Evolutionary conservation across 2,797 vertebrate genomes (phyloP).

Genomic region (Epinephelus malabaricus): DNA sequence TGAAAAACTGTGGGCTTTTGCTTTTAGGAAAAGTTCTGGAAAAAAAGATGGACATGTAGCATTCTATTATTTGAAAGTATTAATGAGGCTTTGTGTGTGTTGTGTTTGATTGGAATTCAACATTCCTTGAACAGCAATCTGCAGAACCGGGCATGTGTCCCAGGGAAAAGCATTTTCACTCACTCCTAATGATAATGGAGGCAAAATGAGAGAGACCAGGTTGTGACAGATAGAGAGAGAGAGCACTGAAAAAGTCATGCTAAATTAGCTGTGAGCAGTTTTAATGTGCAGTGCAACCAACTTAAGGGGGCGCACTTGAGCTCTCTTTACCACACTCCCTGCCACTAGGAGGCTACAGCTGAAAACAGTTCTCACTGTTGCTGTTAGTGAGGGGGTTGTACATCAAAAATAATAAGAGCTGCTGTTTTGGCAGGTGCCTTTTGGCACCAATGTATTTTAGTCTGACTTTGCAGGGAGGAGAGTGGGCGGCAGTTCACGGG

Average conservation of each 20-base stretch:
- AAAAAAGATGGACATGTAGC: background rate
- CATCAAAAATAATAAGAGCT: too few relatives aligned
- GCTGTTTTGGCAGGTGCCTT: too few relatives aligned
- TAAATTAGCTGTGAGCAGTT: background rate
- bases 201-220: background rate
- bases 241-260: background rate
- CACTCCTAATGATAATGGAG: conserved; percentile 12
- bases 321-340: too few relatives aligned
- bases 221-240: background rate
- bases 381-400: too few relatives aligned
- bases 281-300: background rate
- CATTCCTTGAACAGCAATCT: background rate
- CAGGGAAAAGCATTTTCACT: background rate
- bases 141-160: background rate
- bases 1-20: too few relatives aligned
- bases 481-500: too few relatives aligned
- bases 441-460: too few relatives aligned
- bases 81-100: background rate
- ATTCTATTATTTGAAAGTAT: background rate
- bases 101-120: background rate
- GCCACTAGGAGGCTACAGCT: too few relatives aligned
- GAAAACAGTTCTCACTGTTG: too few relatives aligned
- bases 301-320: too few relatives aligned
- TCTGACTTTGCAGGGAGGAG: too few relatives aligned
- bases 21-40: background rate